Conservation (phyloP, 2,888 invertebrate genomes). For the Ypsolopha scabrella region DNA sequence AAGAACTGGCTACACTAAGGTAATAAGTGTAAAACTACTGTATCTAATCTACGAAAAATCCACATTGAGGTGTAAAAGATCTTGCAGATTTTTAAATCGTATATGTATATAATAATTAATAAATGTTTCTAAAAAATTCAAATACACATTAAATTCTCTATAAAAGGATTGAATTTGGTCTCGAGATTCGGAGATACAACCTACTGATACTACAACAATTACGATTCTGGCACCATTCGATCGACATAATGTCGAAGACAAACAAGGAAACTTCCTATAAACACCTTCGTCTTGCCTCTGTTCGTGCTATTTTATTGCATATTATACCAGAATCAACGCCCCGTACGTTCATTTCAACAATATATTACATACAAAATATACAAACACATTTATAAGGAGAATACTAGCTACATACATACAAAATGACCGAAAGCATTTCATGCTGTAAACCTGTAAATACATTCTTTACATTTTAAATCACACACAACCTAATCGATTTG, state of each 20-base stretch:
- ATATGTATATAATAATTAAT: conserved; percentile 33
- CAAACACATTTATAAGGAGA: too few species aligned
- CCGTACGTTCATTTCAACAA: too few species aligned
- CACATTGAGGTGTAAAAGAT: conserved; percentile 58
- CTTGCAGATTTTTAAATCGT: conserved; percentile 46
- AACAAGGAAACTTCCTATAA: too few species aligned
- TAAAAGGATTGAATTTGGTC: conserved; percentile 59
- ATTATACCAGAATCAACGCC: too few species aligned
- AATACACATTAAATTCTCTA: conserved; percentile 39
- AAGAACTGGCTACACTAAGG: conserved; percentile 35
- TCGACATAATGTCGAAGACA: not conserved
- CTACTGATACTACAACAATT: conserved; percentile 45
- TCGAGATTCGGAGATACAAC: conserved; percentile 56
- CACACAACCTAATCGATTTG: too few species aligned
- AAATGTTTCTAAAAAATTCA: conserved; percentile 56
- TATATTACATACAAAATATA: too few species aligned
- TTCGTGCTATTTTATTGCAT: too few species aligned
- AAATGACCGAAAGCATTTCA: too few species aligned
- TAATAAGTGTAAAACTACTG: conserved; percentile 24
- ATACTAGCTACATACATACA: too few species aligned
- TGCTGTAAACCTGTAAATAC: too few species aligned
- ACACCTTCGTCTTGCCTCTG: too few species aligned
- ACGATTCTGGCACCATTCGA: conserved; percentile 13
- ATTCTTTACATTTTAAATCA: too few species aligned
- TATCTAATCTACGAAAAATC: conserved; percentile 49